Evolutionary conservation across 2,888 invertebrate genomes (phyloP).

Genomic region (Embidobia sp.): DNA sequence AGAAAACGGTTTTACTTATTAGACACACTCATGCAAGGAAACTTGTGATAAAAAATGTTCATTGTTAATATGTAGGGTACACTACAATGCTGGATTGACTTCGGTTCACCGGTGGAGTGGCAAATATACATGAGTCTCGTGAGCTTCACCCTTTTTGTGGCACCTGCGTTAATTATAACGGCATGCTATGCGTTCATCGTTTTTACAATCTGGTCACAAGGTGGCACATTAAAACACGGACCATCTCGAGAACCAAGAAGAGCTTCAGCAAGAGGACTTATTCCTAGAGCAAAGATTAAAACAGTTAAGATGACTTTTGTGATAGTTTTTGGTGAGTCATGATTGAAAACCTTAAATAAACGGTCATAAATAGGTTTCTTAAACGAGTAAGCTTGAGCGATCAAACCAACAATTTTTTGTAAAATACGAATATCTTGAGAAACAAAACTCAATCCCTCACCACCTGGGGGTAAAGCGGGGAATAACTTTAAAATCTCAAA

Average conservation of each 20-base stretch:
- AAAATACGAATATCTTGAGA: no score
- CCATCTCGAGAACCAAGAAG: slow-evolving; percentile 85
- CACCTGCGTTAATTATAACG: slow-evolving; percentile 93
- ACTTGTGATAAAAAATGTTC: slow-evolving; percentile 27
- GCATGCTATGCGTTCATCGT: slow-evolving; percentile 96
- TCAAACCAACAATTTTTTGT: no score
- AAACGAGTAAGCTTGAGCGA: no score
- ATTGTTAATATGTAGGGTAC: slow-evolving; percentile 70
- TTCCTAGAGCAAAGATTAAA: slow-evolving; percentile 97
- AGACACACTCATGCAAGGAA: background rate
- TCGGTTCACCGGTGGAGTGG: slow-evolving; percentile 89
- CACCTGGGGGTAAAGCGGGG: no score
- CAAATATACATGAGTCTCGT: slow-evolving; percentile 94
- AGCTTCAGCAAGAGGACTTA: slow-evolving; percentile 95
- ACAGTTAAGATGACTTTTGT: slow-evolving; percentile 99
- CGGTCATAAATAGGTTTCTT: no score
- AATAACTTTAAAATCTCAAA: no score
- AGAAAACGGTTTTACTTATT: no score
- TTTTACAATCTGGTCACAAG: slow-evolving; percentile 92
- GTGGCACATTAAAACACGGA: slow-evolving; percentile 75
- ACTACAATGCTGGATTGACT: slow-evolving; percentile 94
- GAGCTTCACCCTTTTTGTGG: slow-evolving; percentile 90
- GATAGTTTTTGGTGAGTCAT: slow-evolving; percentile 93
- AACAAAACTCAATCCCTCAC: no score
- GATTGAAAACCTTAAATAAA: no score